phyloP scores from a whole-genome alignment of 2,113 vertebrate species.

The Columba janthina region DNA sequence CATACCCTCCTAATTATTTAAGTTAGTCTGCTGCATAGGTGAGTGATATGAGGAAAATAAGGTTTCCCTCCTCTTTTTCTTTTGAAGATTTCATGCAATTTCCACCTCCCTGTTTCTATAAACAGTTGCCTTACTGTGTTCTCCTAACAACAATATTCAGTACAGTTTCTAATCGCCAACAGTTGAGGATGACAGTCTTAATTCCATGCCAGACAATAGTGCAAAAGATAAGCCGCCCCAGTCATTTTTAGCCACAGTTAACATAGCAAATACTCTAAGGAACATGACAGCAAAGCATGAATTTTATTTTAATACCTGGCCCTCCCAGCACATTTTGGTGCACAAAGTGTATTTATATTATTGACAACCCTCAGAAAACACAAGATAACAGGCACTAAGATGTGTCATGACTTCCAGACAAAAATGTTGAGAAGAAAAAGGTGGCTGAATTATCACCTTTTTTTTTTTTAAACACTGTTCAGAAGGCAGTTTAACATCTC shows the following conservation, averaged over 20 bases:
- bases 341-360: neutral
- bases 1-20: neutral
- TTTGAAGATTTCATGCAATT: neutral
- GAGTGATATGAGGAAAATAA: neutral
- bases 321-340: neutral
- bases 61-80: neutral
- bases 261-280: neutral
- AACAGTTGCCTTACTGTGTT: neutral
- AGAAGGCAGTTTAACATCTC: slow-evolving; percentile 4
- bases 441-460: neutral
- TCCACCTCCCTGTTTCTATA: neutral
- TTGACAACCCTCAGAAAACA: neutral
- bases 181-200: neutral
- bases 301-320: neutral
- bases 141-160: neutral
- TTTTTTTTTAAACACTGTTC: neutral
- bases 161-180: neutral
- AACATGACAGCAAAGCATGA: neutral
- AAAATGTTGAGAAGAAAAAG: neutral
- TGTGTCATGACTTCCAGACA: neutral
- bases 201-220: neutral
- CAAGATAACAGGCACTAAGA: neutral
- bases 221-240: neutral
- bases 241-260: neutral
- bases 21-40: neutral